A percentile compares a stretch with the other conserved stretches of the same genome.
Conservation (phyloP, 2,888 invertebrate genomes). For the Plebejus argus region DNA sequence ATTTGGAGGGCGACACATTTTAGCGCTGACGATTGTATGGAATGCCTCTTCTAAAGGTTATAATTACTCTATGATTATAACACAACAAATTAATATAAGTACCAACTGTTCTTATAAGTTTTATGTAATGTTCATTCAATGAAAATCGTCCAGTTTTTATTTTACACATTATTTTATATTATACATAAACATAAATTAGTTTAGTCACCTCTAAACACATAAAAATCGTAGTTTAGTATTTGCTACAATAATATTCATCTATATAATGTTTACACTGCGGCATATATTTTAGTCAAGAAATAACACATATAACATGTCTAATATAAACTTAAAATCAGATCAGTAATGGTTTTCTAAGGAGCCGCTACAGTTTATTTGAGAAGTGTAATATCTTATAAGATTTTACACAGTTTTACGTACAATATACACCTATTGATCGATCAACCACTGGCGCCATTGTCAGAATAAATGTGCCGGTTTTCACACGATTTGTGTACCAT, state of each 20-base stretch:
- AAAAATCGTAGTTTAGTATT: neutral
- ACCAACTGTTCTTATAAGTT: too few relatives aligned
- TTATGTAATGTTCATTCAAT: too few relatives aligned
- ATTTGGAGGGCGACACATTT: too few relatives aligned
- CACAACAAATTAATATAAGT: too few relatives aligned
- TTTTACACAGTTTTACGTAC: constrained; percentile 23
- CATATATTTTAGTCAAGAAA: neutral
- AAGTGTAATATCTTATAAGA: neutral
- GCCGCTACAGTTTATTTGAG: neutral
- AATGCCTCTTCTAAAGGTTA: too few relatives aligned
- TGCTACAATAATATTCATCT: neutral
- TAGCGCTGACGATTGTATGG: too few relatives aligned
- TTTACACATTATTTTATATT: too few relatives aligned
- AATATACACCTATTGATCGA: constrained; percentile 38
- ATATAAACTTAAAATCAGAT: neutral
- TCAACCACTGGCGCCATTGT: constrained; percentile 41
- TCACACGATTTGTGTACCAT: neutral
- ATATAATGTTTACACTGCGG: neutral
- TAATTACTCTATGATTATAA: too few relatives aligned
- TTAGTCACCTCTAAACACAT: too few relatives aligned
- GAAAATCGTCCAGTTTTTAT: too few relatives aligned
- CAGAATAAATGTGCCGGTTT: constrained; percentile 36
- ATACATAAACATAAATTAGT: too few relatives aligned
- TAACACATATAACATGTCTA: neutral
- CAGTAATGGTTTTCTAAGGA: neutral